Conservation (phyloP, 2,888 invertebrate genomes). For the Branchellion lobata region DNA sequence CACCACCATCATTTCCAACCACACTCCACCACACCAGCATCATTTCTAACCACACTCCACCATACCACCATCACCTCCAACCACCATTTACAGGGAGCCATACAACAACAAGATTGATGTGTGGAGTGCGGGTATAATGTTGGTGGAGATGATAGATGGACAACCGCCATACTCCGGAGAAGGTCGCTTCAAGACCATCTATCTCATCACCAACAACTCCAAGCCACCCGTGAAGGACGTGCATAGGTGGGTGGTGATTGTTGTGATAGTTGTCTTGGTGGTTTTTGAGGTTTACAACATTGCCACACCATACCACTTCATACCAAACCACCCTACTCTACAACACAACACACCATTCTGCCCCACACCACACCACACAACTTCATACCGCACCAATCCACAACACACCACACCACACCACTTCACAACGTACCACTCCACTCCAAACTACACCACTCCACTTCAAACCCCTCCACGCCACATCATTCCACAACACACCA, state of each 20-base stretch:
- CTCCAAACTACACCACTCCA: no score
- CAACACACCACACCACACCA: no score
- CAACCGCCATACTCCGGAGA: conserved; percentile 99
- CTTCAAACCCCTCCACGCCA: no score
- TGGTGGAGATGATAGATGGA: conserved; percentile 99
- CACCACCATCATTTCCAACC: not conserved
- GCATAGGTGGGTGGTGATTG: conserved; percentile 66
- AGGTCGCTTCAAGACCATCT: conserved; percentile 79
- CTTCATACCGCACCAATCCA: no score
- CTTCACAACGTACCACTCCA: no score
- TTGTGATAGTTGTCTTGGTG: not conserved
- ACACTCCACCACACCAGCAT: not conserved
- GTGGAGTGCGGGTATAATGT: conserved; percentile 98
- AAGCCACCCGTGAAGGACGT: conserved; percentile 90
- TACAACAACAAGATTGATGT: conserved; percentile 98
- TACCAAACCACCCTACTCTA: no score
- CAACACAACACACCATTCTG: no score
- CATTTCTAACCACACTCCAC: no score
- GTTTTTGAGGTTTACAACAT: not conserved
- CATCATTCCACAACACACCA: no score
- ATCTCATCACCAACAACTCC: conserved; percentile 62
- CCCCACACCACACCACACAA: no score
- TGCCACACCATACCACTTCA: no score
- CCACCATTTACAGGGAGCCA: conserved; percentile 72
- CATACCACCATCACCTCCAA: no score